Conservation (phyloP, 2,888 invertebrate genomes). For the Euzetes globulus region DNA sequence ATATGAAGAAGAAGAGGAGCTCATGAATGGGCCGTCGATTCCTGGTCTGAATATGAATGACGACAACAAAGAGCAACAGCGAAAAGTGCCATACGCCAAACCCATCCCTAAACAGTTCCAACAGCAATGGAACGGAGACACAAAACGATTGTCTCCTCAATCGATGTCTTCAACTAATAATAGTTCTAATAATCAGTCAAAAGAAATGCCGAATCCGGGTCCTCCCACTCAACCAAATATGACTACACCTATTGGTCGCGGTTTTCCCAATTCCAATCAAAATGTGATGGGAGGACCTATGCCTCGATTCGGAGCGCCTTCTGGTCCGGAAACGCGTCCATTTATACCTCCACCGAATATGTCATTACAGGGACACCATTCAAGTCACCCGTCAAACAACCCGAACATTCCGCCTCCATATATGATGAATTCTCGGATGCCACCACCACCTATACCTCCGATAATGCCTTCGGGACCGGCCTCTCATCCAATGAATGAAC, state of each 20-base stretch:
- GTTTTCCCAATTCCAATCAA: background rate
- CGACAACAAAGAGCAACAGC: conserved; percentile 35
- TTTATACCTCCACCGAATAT: background rate
- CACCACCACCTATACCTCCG: background rate
- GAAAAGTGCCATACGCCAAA: conserved; percentile 79
- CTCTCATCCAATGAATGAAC: background rate
- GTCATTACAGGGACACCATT: conserved; percentile 8
- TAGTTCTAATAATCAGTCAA: background rate
- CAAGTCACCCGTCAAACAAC: background rate
- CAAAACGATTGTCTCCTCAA: background rate
- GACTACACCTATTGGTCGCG: background rate
- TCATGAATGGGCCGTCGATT: background rate
- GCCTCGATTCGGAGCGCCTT: background rate
- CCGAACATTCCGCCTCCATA: background rate
- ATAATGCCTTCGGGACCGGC: background rate
- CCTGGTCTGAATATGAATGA: background rate
- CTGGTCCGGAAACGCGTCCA: background rate
- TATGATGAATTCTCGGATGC: background rate
- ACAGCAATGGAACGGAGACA: conserved; percentile 69
- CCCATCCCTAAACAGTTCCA: conserved; percentile 94
- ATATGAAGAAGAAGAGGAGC: conserved; percentile 24
- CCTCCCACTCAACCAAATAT: background rate
- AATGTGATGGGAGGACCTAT: background rate
- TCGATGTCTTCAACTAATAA: background rate
- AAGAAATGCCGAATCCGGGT: background rate